phyloP scores from a whole-genome alignment of 2,888 invertebrate genomes.

The Zonitis immaculata region DNA sequence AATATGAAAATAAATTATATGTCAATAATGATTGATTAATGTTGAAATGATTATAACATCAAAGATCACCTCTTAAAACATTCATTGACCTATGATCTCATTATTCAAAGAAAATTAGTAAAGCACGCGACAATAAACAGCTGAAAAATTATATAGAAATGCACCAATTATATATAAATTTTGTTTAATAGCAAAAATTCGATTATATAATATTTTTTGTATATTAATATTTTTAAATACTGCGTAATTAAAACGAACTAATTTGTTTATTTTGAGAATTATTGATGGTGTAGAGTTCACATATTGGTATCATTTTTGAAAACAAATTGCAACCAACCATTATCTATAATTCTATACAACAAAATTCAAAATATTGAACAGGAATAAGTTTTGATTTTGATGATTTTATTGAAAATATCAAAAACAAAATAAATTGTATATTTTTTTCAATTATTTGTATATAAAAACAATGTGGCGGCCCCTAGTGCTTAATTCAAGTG shows the following conservation, averaged over 20 bases:
- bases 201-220: background rate
- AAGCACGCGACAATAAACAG: constrained; percentile 12
- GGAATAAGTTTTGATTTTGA: constrained; percentile 19
- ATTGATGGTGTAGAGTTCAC: constrained; percentile 18
- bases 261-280: constrained; percentile 13
- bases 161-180: too few species aligned
- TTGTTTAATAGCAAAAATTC: background rate
- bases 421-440: too few species aligned
- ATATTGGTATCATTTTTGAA: constrained; percentile 18
- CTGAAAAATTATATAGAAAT: background rate
- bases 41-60: constrained; percentile 13
- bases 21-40: constrained; percentile 13
- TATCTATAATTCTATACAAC: constrained; percentile 6
- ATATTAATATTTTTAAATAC: constrained; percentile 5
- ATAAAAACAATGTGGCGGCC: background rate
- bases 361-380: constrained; percentile 21
- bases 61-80: constrained; percentile 14
- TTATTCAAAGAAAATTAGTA: constrained; percentile 2
- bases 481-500: background rate
- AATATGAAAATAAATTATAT: constrained; percentile 5
- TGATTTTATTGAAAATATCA: too few species aligned
- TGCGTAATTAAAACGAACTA: constrained; percentile 12
- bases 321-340: constrained; percentile 20
- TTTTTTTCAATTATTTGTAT: background rate
- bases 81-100: constrained; percentile 13